phyloP scores from a whole-genome alignment of 2,797 vertebrate species.

The Erpetoichthys calabaricus region DNA sequence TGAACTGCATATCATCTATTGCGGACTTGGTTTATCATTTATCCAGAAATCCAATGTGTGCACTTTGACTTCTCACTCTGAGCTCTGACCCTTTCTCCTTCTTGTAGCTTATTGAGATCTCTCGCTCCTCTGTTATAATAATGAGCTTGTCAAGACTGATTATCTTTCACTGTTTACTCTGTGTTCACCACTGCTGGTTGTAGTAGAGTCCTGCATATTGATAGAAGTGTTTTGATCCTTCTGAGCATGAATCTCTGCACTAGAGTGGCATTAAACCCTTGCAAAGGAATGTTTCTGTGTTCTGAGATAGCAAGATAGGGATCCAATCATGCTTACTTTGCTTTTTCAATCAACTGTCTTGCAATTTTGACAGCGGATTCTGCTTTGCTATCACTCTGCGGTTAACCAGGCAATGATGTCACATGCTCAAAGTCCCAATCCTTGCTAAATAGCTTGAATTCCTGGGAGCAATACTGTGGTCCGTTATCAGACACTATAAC shows the following conservation, averaged over 20 bases:
- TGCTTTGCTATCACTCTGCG: no score
- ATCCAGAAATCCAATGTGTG: constrained; percentile 11
- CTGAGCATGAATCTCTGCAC: neutral
- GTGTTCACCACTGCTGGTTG: neutral
- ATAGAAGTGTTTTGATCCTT: constrained; percentile 1
- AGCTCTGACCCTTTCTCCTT: constrained; percentile 10
- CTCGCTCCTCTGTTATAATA: constrained; percentile 14
- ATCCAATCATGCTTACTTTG: neutral
- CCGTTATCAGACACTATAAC: no score
- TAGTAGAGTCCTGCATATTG: neutral
- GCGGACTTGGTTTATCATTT: constrained; percentile 6
- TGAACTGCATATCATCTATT: no score
- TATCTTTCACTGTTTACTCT: neutral
- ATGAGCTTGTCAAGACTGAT: constrained; percentile 4
- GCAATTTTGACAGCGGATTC: neutral
- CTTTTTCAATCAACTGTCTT: neutral
- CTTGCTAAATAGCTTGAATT: constrained; percentile 2
- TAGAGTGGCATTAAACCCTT: constrained; percentile 1
- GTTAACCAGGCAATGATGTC: constrained; percentile 1
- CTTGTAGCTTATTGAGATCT: constrained; percentile 7
- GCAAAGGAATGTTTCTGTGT: neutral
- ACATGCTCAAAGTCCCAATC: neutral
- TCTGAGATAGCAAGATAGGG: neutral
- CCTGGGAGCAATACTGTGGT: neutral
- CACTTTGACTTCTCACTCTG: constrained; percentile 14